Base-by-base conservation (phyloP, 2,797 vertebrate genomes). In the Sebastes umbrosus region DNA sequence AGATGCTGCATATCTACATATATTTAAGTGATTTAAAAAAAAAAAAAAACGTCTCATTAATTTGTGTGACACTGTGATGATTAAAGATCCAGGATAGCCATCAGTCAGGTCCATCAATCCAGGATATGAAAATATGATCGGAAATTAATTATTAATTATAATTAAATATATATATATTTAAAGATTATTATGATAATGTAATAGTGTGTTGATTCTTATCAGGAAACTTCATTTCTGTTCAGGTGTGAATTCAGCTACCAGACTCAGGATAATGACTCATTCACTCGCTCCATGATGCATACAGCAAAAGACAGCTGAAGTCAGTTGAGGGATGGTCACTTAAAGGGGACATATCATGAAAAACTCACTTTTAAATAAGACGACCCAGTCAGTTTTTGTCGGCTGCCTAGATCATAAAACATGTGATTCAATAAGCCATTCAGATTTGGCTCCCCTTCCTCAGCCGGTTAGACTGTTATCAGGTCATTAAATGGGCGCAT, bases 1-100 rank as follows among this genome's bases (percentile, higher is more conserved):
- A 71, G 31, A 25, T 58, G 22, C 60, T 63, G 29, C 8, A 25
- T 63, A 16, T 34, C 52, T 18, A 12, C 13, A 62, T 31, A 32
- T 13, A 69, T 79, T 58, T 18, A 10, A 39, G 36, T 39, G 5
- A 39, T 39, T 39, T 39, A 12, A 6, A 39, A 39, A 36, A 39
- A 36, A 0, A 0, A 0, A 3, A 14, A 39, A 39, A 39, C 12
- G 36, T 39, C 4, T 18, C 8, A 25, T 27, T 58, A 13, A 54
- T 68, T 64, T 80, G 39, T 25, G 70, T 73, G 20, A 12, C 60
- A 67, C 6, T 10, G 50, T 58, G 69, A 83, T 58, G 50, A 79
- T 70, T 16, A 59, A 81, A 82, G 22, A 82, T 25, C 20, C 32
- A 64, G 32, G 12, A 66, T 13, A 54, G 10, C 8, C 8, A 46